Base-by-base conservation (phyloP, 2,797 vertebrate genomes). In the Ispidina picta region DNA sequence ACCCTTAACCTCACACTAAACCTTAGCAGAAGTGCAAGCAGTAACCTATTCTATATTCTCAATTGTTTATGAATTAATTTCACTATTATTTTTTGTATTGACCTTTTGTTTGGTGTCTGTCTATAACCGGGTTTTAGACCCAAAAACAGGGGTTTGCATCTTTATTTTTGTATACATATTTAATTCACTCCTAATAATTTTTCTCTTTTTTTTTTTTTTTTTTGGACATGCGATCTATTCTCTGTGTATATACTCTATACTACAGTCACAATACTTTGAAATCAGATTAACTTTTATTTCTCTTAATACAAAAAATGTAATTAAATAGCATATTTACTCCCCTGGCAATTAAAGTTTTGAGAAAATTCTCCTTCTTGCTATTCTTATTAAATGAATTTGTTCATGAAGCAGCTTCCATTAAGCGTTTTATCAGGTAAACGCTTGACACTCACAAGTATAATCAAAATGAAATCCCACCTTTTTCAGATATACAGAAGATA, bases 1-100 rank as follows among this genome's bases (percentile, higher is more conserved):
- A 98, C 99, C 99, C 98, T 88, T 96, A 96, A 97, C 98, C 98
- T 92, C 96, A 96, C 97, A 98, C 97, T 98, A 99, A 98, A 98
- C 98, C 98, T 98, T 97, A 94, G 89, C 95, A 97, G 97, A 98
- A 96, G 96, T 97, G 97, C 97, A 98, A 98, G 97, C 96, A 96
- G 79, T 95, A 97, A 97, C 95, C 96, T 96, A 97, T 95, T 97
- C 96, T 91, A 96, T 92, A 97, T 96, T 98, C 95, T 85, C 89
- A 88, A 92, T 93, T 97, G 96, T 97, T 98, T 98, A 98, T 95
- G 93, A 96, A 97, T 95, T 96, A 95, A 97, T 97, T 91, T 96
- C 82, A 94, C 94, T 97, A 95, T 83, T 96, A 81, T 89, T 96
- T 91, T 93, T 96, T 94, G 55, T 86, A 77, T 80, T 93, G 4